Evolutionary conservation across 2,113 vertebrate genomes (phyloP), one percentile per base, ranked within the genome.

Genomic region (Asarcornis scutulata): DNA sequence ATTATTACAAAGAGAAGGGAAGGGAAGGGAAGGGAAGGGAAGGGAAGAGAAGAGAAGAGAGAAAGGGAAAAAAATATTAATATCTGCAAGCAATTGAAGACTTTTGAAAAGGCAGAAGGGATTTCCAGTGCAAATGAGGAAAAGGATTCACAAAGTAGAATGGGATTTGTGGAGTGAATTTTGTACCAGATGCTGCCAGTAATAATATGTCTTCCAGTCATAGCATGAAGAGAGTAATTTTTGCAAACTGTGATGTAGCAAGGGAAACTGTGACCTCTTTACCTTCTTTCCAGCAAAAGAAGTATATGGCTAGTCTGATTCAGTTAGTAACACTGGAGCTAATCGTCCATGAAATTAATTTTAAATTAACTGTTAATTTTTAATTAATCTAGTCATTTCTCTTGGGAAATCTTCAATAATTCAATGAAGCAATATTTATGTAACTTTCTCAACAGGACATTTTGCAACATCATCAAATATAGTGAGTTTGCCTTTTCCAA

Each of bases 281-380:
- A 86, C 88, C 27, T 94, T 90, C n/a, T 66, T 62, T 93, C 66
- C 67, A 76, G 62, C 66, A 52, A 46, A 92, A 88, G 23, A 92
- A 89, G 16, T 64, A 40, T 86, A 88, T 46, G 13, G 16, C 5
- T 2, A 2, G 7, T 53, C 17, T 55, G 77, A 53, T 67, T 80
- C 10, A 26, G 32, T 86, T 64, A 72, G 34, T 13, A 76, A 66
- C 20, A 59, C 18, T 78, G 10, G 20, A 83, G 14, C 3, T 67
- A 83, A 89, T 75, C 58, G 22, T 58, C 55, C 22, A 26, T 66
- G 4, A 84, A 91, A 92, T 87, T 3, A 88, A 84, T 87, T 81
- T 91, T 53, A 79, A 94, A 92, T 81, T 75, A 63, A 44, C 44
- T 76, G 58, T 34, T 94, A 91, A 50, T 87, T 95, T 92, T 84